Conservation (phyloP, 2,113 vertebrate species). For the Etia nguti region DNA sequence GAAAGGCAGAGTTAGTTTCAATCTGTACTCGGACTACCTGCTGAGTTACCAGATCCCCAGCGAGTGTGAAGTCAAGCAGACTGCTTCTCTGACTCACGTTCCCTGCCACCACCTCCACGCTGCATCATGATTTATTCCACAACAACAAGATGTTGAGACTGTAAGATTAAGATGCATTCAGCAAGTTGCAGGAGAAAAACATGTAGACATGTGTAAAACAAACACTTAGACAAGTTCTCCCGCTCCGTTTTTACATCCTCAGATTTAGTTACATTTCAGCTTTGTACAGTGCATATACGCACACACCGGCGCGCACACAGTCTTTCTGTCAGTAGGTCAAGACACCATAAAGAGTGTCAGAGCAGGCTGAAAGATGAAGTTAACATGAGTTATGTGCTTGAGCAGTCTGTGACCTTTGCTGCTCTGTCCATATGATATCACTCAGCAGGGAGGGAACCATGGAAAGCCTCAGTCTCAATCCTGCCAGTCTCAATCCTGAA, state of each 20-base stretch:
- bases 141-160: conserved; percentile 17
- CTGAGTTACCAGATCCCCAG: conserved; percentile 71
- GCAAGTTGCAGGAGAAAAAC: background rate
- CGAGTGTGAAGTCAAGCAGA: conserved; percentile 69
- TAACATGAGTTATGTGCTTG: conserved; percentile 37
- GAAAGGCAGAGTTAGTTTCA: conserved; percentile 63
- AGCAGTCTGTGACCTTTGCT: conserved; percentile 56
- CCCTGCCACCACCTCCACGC: conserved; percentile 56
- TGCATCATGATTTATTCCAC: conserved; percentile 52
- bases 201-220: background rate
- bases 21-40: conserved; percentile 68
- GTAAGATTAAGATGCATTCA: conserved; percentile 24
- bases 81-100: conserved; percentile 60
- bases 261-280: background rate
- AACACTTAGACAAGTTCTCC: background rate
- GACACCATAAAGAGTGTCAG: conserved; percentile 47
- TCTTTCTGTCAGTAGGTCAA: conserved; percentile 30
- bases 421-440: conserved; percentile 51
- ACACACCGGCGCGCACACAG: background rate
- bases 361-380: conserved; percentile 35
- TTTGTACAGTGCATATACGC: background rate
- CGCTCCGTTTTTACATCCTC: background rate
- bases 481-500: conserved; percentile 21
- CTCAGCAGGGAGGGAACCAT: conserved; percentile 24
- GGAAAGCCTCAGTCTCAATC: background rate